phyloP scores from a whole-genome alignment of 2,888 invertebrate species.

The Hypsopygia costalis region DNA sequence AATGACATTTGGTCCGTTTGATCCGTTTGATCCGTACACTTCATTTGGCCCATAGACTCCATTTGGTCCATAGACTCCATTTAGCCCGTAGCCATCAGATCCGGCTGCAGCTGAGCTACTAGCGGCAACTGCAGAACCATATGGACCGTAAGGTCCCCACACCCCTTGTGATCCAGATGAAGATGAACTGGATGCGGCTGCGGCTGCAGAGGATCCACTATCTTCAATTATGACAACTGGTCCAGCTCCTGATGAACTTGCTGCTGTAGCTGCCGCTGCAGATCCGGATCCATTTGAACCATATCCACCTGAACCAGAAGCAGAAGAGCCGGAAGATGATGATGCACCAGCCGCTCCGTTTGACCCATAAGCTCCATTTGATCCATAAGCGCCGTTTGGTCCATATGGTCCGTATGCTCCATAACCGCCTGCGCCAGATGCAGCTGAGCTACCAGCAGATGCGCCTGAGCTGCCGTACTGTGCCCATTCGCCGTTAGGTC shows the following conservation, averaged over 20 bases:
- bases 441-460: constrained; percentile 1
- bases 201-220: constrained; percentile 6
- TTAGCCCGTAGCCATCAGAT: too few species aligned
- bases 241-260: constrained; percentile 7
- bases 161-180: constrained; percentile 5
- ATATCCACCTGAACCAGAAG: constrained; percentile 11
- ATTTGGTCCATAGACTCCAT: too few species aligned
- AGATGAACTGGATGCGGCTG: constrained; percentile 13
- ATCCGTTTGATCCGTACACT: too few species aligned
- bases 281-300: constrained; percentile 8
- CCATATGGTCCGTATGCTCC: background rate
- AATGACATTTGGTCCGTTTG: constrained; percentile 5
- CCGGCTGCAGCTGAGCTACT: too few species aligned
- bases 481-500: background rate
- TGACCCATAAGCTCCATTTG: constrained; percentile 8
- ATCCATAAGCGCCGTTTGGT: constrained; percentile 11
- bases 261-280: constrained; percentile 11
- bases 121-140: too few species aligned
- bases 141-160: background rate
- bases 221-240: constrained; percentile 1
- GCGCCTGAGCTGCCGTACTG: background rate
- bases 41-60: too few species aligned
- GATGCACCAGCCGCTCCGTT: constrained; percentile 9
- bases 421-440: background rate
- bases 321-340: constrained; percentile 13